Evolutionary conservation across 2,888 invertebrate genomes (phyloP), one percentile per base, ranked within the genome.

Genomic region (Rambutsinella grinnellia): DNA sequence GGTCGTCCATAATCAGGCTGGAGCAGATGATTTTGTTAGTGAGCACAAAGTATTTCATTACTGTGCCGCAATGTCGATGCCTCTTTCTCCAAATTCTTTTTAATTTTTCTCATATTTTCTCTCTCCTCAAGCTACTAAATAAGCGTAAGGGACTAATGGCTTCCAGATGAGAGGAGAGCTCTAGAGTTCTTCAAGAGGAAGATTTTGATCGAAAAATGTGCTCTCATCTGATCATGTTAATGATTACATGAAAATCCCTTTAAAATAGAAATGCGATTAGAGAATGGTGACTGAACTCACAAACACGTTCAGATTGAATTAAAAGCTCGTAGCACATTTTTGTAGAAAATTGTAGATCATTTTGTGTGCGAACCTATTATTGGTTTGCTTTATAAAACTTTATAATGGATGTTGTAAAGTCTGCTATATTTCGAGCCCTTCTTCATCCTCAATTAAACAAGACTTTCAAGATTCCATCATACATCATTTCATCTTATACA

Each of bases 231-330:
- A 67, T 67, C 57, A 56, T 26, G 67, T 47, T 67, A 67, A 67
- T 58, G 57, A 67, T 57, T 67, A 67, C 67, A 58, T 47, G 67
- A 49, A 67, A 58, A 67, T 58, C 67, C 67, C 67, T 67, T 67
- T 67, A 67, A 57, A 67, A 27, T 67, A 23, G 28, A 66, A 15
- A 53, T 10, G 26, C 28, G 54, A 66, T 63, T 63, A 51, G 51
- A 8, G 19, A 28, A 44, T 19, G n/a, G 28, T 17, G 63, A 51
- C 27, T 53, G 27, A 28, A 53, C 51, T 13, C 28, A 6, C 8
- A 53, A 53, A 8, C 36, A 36, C 36, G 5, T 36, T 36, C 36
- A 36, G 13, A 36, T 36, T 36, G 36, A 36, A 36, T 36, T 49
- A 19, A 49, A 17, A n/a, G n/a, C 49, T 49, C 10, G 19, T 5